A percentile compares a stretch with the other conserved stretches of the same genome.
phyloP scores from a whole-genome alignment of 37 sponge, comb jelly and placozoan genomes.

The Beroe ovata region DNA sequence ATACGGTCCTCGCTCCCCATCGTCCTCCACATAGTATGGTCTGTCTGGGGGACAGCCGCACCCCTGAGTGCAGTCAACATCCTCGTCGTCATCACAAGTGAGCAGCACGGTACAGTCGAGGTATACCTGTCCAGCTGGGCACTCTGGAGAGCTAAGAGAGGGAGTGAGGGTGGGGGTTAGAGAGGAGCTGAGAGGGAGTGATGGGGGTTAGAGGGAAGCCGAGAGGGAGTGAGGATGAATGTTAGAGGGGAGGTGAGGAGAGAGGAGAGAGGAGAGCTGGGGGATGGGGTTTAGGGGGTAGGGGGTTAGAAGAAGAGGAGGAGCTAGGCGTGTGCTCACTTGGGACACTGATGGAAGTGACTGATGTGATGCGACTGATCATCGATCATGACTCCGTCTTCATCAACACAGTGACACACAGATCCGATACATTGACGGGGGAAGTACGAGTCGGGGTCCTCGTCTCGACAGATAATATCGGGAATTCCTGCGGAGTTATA shows the following conservation, averaged over 20 bases:
- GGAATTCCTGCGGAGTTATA: neutral
- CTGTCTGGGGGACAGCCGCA: neutral
- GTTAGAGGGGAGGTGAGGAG: no score
- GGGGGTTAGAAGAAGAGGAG: neutral
- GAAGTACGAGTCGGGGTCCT: slow-evolving; percentile 12
- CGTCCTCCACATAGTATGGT: slow-evolving; percentile 23
- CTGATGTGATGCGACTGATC: neutral
- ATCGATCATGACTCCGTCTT: neutral
- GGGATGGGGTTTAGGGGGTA: neutral
- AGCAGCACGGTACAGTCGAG: neutral
- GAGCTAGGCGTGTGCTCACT: neutral
- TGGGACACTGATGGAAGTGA: slow-evolving; percentile 27
- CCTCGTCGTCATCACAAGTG: neutral
- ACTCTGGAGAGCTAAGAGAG: neutral
- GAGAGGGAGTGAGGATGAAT: no score
- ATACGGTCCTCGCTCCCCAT: neutral
- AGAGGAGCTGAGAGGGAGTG: no score
- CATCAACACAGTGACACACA: slow-evolving; percentile 29
- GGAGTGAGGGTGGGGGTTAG: no score
- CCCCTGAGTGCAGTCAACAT: slow-evolving; percentile 12
- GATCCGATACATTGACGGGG: neutral
- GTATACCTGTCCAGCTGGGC: slow-evolving; percentile 7
- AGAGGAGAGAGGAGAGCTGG: no score
- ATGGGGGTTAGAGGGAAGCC: no score
- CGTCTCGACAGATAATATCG: neutral